Base-by-base conservation (phyloP, 2,113 vertebrate species). In the Melanostigma gelatinosum region DNA sequence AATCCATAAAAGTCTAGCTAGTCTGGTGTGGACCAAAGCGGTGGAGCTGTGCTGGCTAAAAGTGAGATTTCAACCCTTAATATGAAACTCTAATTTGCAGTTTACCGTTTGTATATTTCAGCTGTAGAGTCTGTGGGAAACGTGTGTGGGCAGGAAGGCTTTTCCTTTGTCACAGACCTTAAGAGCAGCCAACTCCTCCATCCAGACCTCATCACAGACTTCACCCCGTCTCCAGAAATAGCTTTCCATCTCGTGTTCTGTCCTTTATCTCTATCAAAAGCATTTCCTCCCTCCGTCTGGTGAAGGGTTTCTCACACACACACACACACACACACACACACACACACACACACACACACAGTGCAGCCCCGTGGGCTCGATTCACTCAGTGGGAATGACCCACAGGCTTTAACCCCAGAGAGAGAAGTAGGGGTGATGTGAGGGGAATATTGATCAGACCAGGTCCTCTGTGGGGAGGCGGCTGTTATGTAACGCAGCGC, bases 371-470 rank as follows among this genome's bases (percentile, higher is more conserved):
- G 61, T 63, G 54, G 75, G 64, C 24, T 82, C 6, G 10, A 76
- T 61, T 54, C 61, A 40, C 79, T 71, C 83, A 64, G 75, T 79
- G 75, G 87, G 74, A 82, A 76, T 74, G 67, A 86, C 74, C 86
- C 80, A 75, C 36, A 61, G 55, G 76, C 61, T 34, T 77, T 44
- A 40, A 71, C 72, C 75, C 65, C 65, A 50, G 54, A 52, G 61
- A 61, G 52, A 1, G 12, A 38, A 22, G 46, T 42, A 3, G 34
- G 42, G 50, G 50, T 57, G 54, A 32, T 36, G 46, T 61, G 58
- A 54, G 63, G 62, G 68, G 57, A 55, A 42, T 82, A 84, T 77
- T 72, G 87, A 91, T 86, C 67, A 38, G 78, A 79, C 32, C 61
- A 8, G 54, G 9, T 46, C 50, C 29, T 86, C 52, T 64, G 2